Evolutionary conservation across 2,113 vertebrate species (phyloP), one percentile per base, ranked within the genome.

Genomic region (Microtus pennsylvanicus): DNA sequence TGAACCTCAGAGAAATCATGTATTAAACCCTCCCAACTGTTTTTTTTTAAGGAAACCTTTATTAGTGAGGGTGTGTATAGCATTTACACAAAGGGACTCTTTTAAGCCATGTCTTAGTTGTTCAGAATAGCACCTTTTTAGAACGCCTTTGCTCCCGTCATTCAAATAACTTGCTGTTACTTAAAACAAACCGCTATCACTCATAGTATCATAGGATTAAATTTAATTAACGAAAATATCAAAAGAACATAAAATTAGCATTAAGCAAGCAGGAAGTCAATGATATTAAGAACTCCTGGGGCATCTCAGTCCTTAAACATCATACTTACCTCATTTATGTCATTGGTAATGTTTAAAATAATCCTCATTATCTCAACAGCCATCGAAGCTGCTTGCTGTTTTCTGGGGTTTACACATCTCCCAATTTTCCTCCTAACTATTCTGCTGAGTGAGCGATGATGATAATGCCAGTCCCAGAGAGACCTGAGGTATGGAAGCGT

Each of bases 201-300:
- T 67, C 47, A 38, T 50, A 83, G 58, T 47, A 38, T 69, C 77
- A 87, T 24, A 75, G 61, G 76, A 80, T 83, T 1, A 93, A 88
- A 80, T 94, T 90, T 72, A 78, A 93, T 92, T 92, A 78, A 89
- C 14, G 38, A 16, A 95, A 81, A 50, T 90, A 87, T 80, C 12
- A 93, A 89, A 72, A 74, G 90, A 89, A 67, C n/a, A 82, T 69
- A 47, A 45, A 83, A 72, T 93, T 92, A 85, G 13, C 80, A 81
- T 88, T 83, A 92, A 94, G 11, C 69, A 94, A 90, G 5, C 38
- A 90, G 82, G 42, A 12, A 94, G 55, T 77, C 52, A 72, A 55
- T 92, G 75, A 80, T n/a, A 78, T 28, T 63, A 63, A 87, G 67
- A 52, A 26, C 72, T 94, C 76, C 72, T 63, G 80, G 45, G 85